Evolutionary conservation across 2,113 vertebrate species (phyloP).

Genomic region (Phalacrocorax carbo): DNA sequence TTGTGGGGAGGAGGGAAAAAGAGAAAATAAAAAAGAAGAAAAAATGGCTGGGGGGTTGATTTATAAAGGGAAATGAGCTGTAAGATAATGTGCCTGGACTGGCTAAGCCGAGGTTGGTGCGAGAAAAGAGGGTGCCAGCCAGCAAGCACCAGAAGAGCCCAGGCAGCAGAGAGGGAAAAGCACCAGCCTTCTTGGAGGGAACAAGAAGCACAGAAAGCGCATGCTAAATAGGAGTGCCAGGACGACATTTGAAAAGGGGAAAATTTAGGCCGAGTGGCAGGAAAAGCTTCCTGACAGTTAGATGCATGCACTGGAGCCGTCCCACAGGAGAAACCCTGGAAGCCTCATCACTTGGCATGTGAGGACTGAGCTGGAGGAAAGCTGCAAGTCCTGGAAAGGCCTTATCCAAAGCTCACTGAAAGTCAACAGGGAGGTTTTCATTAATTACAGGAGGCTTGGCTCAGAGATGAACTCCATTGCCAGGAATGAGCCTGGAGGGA

Average conservation of each 20-base stretch:
- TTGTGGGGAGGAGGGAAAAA: not conserved
- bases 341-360: slow-evolving; percentile 38
- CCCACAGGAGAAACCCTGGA: slow-evolving; percentile 27
- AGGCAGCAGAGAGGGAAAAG: not conserved
- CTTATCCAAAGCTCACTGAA: slow-evolving; percentile 9
- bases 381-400: slow-evolving; percentile 46
- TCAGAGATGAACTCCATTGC: not conserved
- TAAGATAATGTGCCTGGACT: not conserved
- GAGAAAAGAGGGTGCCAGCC: not conserved
- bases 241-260: slow-evolving; percentile 44
- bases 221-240: not conserved
- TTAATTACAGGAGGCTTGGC: not conserved
- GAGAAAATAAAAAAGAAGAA: too few relatives aligned
- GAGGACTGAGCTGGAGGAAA: not conserved
- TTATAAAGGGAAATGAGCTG: slow-evolving; percentile 29
- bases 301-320: slow-evolving; percentile 15
- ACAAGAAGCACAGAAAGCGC: not conserved
- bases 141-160: not conserved
- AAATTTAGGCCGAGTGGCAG: slow-evolving; percentile 11
- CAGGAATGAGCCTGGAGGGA: not conserved
- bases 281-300: slow-evolving; percentile 49
- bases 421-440: slow-evolving; percentile 1
- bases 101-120: not conserved
- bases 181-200: not conserved
- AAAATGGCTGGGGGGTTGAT: not conserved